Evolutionary conservation across 2,797 vertebrate genomes (phyloP), one percentile per base, ranked within the genome.

Genomic region (Siniperca undulata): DNA sequence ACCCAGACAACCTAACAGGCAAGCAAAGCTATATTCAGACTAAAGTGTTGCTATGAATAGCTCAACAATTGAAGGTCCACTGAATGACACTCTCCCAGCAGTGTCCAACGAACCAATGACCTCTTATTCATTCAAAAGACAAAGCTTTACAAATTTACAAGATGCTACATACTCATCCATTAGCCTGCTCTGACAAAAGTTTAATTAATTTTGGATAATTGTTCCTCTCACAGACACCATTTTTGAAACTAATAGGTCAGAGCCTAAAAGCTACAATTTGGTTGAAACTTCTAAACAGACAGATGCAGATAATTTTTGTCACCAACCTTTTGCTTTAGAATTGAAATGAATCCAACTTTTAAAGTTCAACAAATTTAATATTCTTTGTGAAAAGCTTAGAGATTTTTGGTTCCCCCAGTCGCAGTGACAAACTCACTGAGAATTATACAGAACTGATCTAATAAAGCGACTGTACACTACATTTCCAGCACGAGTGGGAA

Each of bases 21-120:
- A 53, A 53, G 74, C 88, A 77, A 87, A 74, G 76, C 89, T 95
- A 92, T 93, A 90, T 91, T 91, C 88, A 93, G 89, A 90, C 71
- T 82, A 75, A 80, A 84, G 86, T 84, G 88, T 82, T 60, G 60
- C 93, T 92, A 93, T 92, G 84, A 94, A 96, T 92, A 95, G 90
- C 85, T 82, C 74, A 55, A 48, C 80, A 75, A 69, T 56, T 83
- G 86, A 92, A 89, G 86, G 93, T 91, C 85, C 58, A 61, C 82
- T 89, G 74, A 87, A 89, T 91, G 89, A 86, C 90, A 86, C 71
- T 81, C 64, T 52, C 30, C 16, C 48, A 8, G 9, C 66, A 56
- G 22, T 68, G 77, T 71, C 77, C 64, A 79, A 58, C 27, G 2
- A 76, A 86, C 55, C 82, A 70, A 80, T 86, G 67, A 85, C 70